phyloP scores from a whole-genome alignment of 2,888 invertebrate genomes.

The Nineta flava region DNA sequence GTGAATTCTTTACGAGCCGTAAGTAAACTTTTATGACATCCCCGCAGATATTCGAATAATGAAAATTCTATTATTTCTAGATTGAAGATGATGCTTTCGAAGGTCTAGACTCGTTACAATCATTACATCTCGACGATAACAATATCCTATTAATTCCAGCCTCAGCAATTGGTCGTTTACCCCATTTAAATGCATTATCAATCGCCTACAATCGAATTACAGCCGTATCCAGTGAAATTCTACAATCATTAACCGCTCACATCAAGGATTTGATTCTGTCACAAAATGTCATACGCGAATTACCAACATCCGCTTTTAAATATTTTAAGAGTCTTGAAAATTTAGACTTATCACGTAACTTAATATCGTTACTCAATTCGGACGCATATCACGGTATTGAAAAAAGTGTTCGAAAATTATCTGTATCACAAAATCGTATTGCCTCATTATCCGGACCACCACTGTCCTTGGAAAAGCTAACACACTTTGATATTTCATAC shows the following conservation, averaged over 20 bases:
- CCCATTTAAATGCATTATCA: slow-evolving; percentile 54
- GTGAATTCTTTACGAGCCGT: slow-evolving; percentile 78
- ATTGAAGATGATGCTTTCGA: slow-evolving; percentile 80
- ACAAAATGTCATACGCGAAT: slow-evolving; percentile 72
- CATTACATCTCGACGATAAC: slow-evolving; percentile 69
- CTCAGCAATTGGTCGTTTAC: slow-evolving; percentile 63
- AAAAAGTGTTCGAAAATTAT: slow-evolving; percentile 50
- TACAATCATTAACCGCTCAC: slow-evolving; percentile 47
- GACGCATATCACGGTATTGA: slow-evolving; percentile 66
- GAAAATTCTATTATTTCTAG: slow-evolving; percentile 29
- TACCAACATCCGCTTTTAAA: slow-evolving; percentile 65
- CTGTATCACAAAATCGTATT: slow-evolving; percentile 59
- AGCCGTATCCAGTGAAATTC: slow-evolving; percentile 63
- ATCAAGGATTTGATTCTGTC: slow-evolving; percentile 43
- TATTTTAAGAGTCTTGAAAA: slow-evolving; percentile 55
- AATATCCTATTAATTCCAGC: slow-evolving; percentile 75
- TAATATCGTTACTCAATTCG: slow-evolving; percentile 50
- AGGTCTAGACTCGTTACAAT: slow-evolving; percentile 59
- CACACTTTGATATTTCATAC: slow-evolving; percentile 59
- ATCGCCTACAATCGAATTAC: slow-evolving; percentile 78
- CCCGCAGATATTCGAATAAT: not conserved
- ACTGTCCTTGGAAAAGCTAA: slow-evolving; percentile 43
- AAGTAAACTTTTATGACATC: slow-evolving; percentile 22
- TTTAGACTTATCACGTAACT: slow-evolving; percentile 67
- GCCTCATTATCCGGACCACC: slow-evolving; percentile 47